phyloP scores from a whole-genome alignment of 64 coral and sea anemone species.

The Actinia equina region DNA sequence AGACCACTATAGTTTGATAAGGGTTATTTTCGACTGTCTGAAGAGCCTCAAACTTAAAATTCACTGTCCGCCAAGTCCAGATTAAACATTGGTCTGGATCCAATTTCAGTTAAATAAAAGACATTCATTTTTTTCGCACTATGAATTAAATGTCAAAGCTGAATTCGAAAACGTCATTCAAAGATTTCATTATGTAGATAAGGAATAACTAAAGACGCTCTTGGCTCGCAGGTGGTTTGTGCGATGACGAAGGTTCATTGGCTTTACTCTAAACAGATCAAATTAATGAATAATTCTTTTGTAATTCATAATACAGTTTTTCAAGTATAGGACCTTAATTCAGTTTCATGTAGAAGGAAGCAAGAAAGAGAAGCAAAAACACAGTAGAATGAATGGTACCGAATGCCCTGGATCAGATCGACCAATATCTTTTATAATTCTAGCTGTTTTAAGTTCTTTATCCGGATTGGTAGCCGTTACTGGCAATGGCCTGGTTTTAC shows the following conservation, averaged over 20 bases:
- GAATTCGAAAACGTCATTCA: neutral
- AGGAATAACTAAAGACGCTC: neutral
- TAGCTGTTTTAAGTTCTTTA: conserved; percentile 51
- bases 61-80: neutral
- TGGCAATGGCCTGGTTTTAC: conserved; percentile 64
- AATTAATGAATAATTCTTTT: neutral
- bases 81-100: neutral
- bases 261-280: neutral
- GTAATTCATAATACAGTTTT: neutral
- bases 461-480: conserved; percentile 53
- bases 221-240: neutral
- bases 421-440: conserved; percentile 15
- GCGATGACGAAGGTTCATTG: neutral
- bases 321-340: neutral
- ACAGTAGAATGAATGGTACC: neutral
- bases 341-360: neutral
- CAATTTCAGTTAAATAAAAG: neutral
- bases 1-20: neutral
- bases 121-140: neutral
- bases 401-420: neutral
- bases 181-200: conserved; percentile 8
- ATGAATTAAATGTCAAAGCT: neutral
- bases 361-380: neutral
- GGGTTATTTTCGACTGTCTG: neutral
- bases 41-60: neutral